Percentiles rank a stretch among this genome's conserved stretches.
Conservation (phyloP, 2,113 vertebrate species). For the Rattus rattus region DNA sequence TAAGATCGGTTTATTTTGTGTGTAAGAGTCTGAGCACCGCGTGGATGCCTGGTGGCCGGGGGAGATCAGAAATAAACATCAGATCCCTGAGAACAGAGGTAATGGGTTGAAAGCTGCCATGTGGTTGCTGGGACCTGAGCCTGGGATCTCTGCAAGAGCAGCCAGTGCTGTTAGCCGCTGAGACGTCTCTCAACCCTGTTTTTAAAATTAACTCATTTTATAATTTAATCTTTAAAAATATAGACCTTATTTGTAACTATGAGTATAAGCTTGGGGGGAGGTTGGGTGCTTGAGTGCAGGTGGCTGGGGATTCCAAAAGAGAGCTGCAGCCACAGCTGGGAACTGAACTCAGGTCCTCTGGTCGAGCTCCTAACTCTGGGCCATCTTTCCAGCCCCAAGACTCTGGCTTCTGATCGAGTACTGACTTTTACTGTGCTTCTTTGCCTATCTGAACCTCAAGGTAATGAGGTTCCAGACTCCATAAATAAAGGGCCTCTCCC, state of each 20-base stretch:
- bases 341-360: not conserved
- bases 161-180: not conserved
- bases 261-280: not conserved
- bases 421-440: not conserved
- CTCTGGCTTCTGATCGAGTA: not conserved
- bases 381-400: not conserved
- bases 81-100: too few species aligned
- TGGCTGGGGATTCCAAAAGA: not conserved
- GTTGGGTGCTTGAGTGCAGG: not conserved
- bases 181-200: not conserved
- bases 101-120: not conserved
- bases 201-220: not conserved
- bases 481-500: not conserved
- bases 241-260: not conserved
- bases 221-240: not conserved
- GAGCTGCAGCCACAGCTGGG: not conserved
- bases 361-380: not conserved
- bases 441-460: not conserved
- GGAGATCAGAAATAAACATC: not conserved
- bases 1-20: not conserved
- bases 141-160: too few species aligned
- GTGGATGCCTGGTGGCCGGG: accelerated
- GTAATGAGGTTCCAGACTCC: not conserved
- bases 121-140: not conserved
- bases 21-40: not conserved